phyloP scores from a whole-genome alignment of 2,797 vertebrate species.

The Rhincodon typus region DNA sequence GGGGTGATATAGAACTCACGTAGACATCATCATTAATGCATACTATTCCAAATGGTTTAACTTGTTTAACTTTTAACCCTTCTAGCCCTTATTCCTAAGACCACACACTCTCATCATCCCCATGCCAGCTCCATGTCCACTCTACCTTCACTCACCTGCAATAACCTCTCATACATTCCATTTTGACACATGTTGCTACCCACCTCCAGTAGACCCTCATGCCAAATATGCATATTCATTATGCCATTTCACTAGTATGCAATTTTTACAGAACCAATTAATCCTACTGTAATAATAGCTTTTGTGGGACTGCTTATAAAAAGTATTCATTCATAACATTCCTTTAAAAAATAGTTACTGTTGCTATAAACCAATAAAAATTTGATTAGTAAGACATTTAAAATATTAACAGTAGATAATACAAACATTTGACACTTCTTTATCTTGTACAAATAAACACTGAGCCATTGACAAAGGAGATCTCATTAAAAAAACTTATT shows the following conservation, averaged over 20 bases:
- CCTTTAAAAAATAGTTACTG: not conserved
- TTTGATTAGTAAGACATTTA: not conserved
- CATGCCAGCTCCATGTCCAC: not conserved
- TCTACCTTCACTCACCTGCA: not conserved
- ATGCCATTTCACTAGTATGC: not conserved
- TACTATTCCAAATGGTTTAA: not conserved
- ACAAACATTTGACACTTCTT: no score
- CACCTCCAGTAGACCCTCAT: no score
- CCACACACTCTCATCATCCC: no score
- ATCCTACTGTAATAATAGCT: not conserved
- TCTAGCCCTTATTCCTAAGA: no score
- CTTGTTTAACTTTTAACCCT: no score
- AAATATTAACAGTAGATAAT: no score
- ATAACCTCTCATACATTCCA: not conserved
- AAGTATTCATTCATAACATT: not conserved
- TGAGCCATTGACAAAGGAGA: no score
- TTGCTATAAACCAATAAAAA: not conserved
- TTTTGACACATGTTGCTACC: not conserved
- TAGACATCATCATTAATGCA: not conserved
- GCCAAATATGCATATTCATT: not conserved
- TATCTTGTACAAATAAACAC: no score
- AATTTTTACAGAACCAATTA: not conserved
- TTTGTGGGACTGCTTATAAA: not conserved
- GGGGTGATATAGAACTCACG: not conserved
- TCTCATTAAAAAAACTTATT: no score